Conservation (phyloP, 2,113 vertebrate genomes). For the Thunnus maccoyii region DNA sequence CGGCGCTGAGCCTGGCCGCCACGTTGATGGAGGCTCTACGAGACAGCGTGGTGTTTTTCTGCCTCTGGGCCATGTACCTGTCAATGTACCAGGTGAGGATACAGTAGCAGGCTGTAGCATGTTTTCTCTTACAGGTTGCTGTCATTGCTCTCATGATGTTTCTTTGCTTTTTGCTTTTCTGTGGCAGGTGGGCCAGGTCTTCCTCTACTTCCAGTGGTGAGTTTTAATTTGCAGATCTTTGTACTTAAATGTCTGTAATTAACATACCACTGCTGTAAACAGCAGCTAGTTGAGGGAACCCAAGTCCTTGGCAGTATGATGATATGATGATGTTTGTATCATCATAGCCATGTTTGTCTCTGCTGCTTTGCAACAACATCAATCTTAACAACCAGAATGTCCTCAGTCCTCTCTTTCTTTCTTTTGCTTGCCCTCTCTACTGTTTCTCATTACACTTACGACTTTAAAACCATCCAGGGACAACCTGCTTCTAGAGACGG, state of each 20-base stretch:
- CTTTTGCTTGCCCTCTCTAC: neutral
- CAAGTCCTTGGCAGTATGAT: slow-evolving; percentile 10
- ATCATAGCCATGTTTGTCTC: slow-evolving; percentile 1
- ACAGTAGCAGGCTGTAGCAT: fast-evolving
- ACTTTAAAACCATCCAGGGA: slow-evolving; percentile 85
- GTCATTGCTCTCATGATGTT: neutral
- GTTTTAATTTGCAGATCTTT: slow-evolving; percentile 65
- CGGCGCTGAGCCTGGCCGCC: slow-evolving; percentile 82
- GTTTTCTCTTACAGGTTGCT: neutral
- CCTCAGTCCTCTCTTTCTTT: neutral
- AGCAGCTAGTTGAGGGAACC: neutral
- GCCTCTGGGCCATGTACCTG: slow-evolving; percentile 89
- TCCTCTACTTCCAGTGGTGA: slow-evolving; percentile 99
- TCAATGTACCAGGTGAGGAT: slow-evolving; percentile 89
- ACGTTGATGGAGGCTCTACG: slow-evolving; percentile 81
- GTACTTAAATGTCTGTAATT: neutral
- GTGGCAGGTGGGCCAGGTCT: slow-evolving; percentile 94
- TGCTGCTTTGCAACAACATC: slow-evolving; percentile 27
- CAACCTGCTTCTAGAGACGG: slow-evolving; percentile 91
- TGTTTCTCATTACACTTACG: neutral
- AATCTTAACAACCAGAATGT: neutral
- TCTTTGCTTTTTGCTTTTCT: slow-evolving; percentile 9
- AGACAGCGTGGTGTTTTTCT: slow-evolving; percentile 87
- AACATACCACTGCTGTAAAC: slow-evolving; percentile 9
- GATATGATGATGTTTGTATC: slow-evolving; percentile 12